Evolutionary conservation across 92 coral and sea anemone species (phyloP).

Genomic region (Epizoanthus illoricatus): DNA sequence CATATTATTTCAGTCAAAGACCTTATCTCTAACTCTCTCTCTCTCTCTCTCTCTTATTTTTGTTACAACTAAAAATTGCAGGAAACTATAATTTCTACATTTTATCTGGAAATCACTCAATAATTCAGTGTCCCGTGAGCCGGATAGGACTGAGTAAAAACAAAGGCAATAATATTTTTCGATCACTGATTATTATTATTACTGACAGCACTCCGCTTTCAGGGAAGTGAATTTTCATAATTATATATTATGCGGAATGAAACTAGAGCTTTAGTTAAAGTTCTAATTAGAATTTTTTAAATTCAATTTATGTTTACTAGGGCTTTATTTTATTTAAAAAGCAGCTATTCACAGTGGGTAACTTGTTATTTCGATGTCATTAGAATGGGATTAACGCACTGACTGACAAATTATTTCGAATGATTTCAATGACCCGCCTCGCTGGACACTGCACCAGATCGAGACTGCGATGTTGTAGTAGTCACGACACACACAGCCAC

Average conservation of each 20-base stretch:
- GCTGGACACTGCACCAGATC: conserved; percentile 24
- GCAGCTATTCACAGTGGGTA: background rate
- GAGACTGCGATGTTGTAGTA: conserved; percentile 27
- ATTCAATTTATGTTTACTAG: background rate
- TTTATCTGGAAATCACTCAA: background rate
- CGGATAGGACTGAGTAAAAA: too few species aligned
- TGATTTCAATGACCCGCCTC: background rate
- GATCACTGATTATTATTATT: too few species aligned
- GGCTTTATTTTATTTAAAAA: conserved; percentile 6
- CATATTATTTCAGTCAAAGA: background rate
- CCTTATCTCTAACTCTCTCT: background rate
- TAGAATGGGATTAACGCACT: conserved; percentile 2
- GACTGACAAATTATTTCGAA: background rate
- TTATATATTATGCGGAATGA: background rate
- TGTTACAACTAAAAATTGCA: background rate
- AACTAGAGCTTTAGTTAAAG: background rate
- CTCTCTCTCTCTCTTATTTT: background rate
- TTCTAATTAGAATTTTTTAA: background rate
- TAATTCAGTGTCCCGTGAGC: too few species aligned
- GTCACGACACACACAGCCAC: conserved; percentile 44
- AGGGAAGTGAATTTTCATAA: background rate
- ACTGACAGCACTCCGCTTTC: too few species aligned
- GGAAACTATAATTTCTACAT: too few species aligned
- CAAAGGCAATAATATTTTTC: too few species aligned
- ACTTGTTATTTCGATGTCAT: background rate